Evolutionary conservation across 2,113 vertebrate species (phyloP).

Genomic region (Hippocampus abdominalis): DNA sequence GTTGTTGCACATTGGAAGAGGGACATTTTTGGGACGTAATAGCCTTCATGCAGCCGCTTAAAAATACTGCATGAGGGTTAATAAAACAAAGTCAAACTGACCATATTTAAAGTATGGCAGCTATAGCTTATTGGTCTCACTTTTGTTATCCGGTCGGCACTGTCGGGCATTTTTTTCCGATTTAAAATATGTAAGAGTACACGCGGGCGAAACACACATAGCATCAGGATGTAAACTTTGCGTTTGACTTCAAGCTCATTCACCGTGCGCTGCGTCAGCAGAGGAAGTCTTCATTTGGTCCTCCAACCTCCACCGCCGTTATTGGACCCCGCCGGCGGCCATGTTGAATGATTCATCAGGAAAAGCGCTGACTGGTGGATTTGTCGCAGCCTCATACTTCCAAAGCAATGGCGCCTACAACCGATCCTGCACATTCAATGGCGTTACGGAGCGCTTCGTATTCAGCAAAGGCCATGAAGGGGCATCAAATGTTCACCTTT

Average conservation of each 20-base stretch:
- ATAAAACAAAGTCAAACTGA: no score
- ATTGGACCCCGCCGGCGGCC: conserved; percentile 52
- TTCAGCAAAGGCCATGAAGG: conserved; percentile 4
- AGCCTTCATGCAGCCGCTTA: no score
- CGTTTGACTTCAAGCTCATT: conserved; percentile 1
- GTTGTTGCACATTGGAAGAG: no score
- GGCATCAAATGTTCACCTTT: not conserved
- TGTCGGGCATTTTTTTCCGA: no score
- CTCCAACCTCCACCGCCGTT: conserved; percentile 26
- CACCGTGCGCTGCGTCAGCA: conserved; percentile 54
- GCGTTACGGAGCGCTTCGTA: conserved; percentile 23
- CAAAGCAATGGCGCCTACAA: conserved; percentile 36
- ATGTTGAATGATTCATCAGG: conserved; percentile 74
- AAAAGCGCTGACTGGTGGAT: conserved; percentile 67
- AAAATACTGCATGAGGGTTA: no score
- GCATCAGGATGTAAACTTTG: not conserved
- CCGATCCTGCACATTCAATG: conserved; percentile 26
- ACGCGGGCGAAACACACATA: not conserved
- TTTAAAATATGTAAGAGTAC: not conserved
- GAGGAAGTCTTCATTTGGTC: conserved; percentile 58
- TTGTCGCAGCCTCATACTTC: conserved; percentile 51
- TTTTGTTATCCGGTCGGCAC: no score
- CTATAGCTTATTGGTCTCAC: no score
- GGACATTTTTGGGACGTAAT: no score
- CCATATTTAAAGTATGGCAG: no score